phyloP scores from a whole-genome alignment of 2,113 vertebrate genomes.

The Odocoileus hemionus region DNA sequence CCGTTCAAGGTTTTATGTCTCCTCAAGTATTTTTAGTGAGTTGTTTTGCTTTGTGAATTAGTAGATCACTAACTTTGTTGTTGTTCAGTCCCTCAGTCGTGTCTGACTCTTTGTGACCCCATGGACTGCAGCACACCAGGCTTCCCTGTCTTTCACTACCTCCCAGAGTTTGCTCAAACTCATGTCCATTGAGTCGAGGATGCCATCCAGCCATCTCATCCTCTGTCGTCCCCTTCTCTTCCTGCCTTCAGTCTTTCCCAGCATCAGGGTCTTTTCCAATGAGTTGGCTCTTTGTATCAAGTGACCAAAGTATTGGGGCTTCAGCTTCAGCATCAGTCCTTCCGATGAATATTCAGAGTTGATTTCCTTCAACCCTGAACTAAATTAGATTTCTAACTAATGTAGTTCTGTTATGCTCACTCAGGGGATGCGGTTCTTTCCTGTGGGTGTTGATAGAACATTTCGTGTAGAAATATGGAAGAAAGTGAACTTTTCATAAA shows the following conservation, averaged over 20 bases:
- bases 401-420: background rate
- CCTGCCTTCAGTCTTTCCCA: background rate
- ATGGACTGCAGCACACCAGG: background rate
- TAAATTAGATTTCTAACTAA: background rate
- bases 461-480: background rate
- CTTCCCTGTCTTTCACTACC: background rate
- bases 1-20: background rate
- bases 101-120: background rate
- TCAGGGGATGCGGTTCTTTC: background rate
- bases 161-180: background rate
- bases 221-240: background rate
- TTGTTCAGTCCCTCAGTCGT: background rate
- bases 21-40: background rate
- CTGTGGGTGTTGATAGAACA: background rate
- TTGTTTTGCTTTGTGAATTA: background rate
- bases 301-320: background rate
- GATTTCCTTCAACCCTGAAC: background rate
- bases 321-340: background rate
- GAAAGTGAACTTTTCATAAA: background rate
- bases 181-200: background rate
- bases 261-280: background rate
- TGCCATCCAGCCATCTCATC: background rate
- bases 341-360: background rate
- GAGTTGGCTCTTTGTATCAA: background rate
- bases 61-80: background rate